phyloP scores from a whole-genome alignment of 35 echinoderm and acorn worm genomes.

The Holothuria glaberrima region DNA sequence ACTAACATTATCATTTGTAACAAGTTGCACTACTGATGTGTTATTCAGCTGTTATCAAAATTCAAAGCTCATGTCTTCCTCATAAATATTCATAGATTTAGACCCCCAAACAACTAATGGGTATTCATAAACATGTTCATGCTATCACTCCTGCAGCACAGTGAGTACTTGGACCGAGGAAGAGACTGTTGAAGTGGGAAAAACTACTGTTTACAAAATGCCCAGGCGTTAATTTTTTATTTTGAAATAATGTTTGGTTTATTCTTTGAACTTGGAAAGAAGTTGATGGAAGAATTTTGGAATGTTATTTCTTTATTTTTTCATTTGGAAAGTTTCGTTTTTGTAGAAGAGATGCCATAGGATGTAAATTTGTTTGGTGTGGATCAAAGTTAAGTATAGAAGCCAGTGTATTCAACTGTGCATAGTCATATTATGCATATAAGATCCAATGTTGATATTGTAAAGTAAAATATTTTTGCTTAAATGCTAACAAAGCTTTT shows the following conservation, averaged over 20 bases:
- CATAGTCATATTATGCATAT: too few species aligned
- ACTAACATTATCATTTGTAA: neutral
- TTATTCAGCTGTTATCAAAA: neutral
- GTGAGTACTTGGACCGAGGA: conserved; percentile 39
- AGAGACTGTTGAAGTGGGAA: conserved; percentile 46
- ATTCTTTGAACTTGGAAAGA: neutral
- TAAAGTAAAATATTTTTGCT: too few species aligned
- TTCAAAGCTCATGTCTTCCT: neutral
- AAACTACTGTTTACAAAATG: conserved; percentile 38
- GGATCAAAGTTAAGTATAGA: too few species aligned
- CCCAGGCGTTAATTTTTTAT: conserved; percentile 44
- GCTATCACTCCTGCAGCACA: conserved; percentile 57
- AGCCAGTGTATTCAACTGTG: too few species aligned
- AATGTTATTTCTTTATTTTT: too few species aligned
- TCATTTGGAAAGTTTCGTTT: too few species aligned
- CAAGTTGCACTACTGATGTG: neutral
- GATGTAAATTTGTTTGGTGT: too few species aligned
- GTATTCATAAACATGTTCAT: conserved; percentile 61
- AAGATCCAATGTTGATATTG: too few species aligned
- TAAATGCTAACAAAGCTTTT: too few species aligned
- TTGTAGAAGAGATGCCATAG: too few species aligned
- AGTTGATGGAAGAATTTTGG: too few species aligned
- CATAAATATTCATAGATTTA: conserved; percentile 31
- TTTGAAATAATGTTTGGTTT: neutral
- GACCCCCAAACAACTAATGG: neutral